These are phyloP conservation scores for Oopsacas minuta DNA, from an alignment of 37 sponge, comb jelly and placozoan genomes.

Conservation along the genomic window DNA sequence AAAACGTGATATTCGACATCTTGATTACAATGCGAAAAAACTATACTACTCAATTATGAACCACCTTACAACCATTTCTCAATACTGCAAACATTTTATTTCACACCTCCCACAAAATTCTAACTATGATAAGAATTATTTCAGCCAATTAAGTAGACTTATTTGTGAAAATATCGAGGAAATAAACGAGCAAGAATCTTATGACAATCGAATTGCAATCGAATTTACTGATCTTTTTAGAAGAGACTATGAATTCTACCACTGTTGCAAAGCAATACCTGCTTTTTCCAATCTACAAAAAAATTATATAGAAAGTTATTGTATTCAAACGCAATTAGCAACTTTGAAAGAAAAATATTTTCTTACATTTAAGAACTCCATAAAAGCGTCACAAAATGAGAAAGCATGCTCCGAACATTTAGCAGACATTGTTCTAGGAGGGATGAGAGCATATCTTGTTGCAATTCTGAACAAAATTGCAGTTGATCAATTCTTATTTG, in stretches of 20 bases:
- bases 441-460: background rate
- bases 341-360: background rate
- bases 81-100: background rate
- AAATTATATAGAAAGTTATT: background rate
- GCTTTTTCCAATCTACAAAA: background rate
- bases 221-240: background rate
- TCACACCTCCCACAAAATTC: background rate
- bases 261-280: background rate
- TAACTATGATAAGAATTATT: background rate
- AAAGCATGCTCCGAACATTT: background rate
- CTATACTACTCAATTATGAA: background rate
- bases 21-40: background rate
- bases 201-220: background rate
- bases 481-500: background rate
- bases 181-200: background rate
- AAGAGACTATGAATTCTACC: background rate
- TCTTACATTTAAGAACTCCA: background rate
- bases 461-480: background rate
- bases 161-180: background rate
- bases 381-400: background rate
- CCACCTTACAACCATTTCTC: background rate
- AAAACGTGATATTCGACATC: background rate
- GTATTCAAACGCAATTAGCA: background rate
- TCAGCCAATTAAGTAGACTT: background rate
- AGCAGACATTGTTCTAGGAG: background rate